These are phyloP conservation scores for Myripristis jacobus DNA, from an alignment of 2,797 vertebrate genomes.

Conservation along the genomic window DNA sequence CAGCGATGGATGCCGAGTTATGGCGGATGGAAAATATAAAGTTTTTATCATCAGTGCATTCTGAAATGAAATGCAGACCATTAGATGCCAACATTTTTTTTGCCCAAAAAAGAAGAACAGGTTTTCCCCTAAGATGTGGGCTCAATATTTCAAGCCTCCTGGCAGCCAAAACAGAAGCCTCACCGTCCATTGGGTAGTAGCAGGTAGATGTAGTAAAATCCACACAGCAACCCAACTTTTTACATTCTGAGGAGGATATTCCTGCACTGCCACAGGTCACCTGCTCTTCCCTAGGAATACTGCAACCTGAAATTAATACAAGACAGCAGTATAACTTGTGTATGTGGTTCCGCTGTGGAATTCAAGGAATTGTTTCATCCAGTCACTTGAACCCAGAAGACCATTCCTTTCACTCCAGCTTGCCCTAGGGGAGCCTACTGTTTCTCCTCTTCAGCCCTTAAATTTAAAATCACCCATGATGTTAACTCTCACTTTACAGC, in stretches of 20 bases:
- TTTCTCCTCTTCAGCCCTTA: too few relatives aligned
- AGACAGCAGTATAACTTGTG: too few relatives aligned
- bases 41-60: conserved; percentile 72
- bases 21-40: conserved; percentile 77
- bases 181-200: conserved; percentile 80
- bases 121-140: neutral
- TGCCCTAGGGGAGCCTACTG: too few relatives aligned
- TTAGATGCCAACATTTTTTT: neutral
- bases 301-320: conserved; percentile 67
- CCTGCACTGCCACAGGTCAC: conserved; percentile 52
- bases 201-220: conserved; percentile 40
- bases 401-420: too few relatives aligned
- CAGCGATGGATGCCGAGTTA: conserved; percentile 30
- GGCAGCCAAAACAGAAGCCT: neutral
- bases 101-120: neutral
- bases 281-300: conserved; percentile 33
- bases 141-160: neutral
- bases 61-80: conserved; percentile 39
- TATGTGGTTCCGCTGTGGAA: too few relatives aligned
- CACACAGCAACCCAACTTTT: conserved; percentile 71
- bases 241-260: conserved; percentile 46
- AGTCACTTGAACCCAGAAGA: too few relatives aligned
- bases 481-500: too few relatives aligned
- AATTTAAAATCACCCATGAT: too few relatives aligned
- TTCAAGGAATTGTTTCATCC: too few relatives aligned